Conservation (phyloP, 2,113 vertebrate genomes). For the Anser brachyrhynchus region DNA sequence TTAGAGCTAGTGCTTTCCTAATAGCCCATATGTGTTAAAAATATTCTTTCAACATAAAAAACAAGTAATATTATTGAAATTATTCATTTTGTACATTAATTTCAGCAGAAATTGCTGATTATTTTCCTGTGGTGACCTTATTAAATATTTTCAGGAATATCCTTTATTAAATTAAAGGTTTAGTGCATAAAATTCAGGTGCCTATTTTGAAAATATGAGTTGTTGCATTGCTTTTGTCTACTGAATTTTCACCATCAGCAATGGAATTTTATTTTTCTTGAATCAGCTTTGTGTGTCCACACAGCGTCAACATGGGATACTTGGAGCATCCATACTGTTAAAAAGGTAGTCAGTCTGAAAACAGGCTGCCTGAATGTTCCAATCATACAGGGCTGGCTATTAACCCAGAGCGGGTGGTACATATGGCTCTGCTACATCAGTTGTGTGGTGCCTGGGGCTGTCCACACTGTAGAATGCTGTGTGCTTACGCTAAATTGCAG, state of each 20-base stretch:
- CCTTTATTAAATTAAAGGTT: background rate
- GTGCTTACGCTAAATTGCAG: background rate
- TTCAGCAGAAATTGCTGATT: background rate
- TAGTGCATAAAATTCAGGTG: background rate
- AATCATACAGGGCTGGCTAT: background rate
- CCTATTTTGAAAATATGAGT: background rate
- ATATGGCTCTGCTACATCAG: fast-evolving
- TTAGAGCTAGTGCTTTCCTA: background rate
- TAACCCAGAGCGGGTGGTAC: fast-evolving
- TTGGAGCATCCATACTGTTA: background rate
- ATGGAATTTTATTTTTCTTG: background rate
- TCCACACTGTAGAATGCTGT: background rate
- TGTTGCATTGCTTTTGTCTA: background rate
- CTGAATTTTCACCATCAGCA: background rate
- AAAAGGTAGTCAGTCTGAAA: background rate
- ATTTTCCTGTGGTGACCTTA: background rate
- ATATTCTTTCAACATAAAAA: background rate
- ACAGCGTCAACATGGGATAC: background rate
- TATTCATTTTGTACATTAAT: background rate
- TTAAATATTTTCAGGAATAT: background rate
- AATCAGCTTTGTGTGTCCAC: background rate
- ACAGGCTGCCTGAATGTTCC: background rate
- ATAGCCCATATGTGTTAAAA: background rate
- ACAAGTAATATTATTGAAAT: background rate
- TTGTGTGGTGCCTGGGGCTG: fast-evolving